These are phyloP conservation scores for Anastatus disparis DNA, from an alignment of 1,140 invertebrate species.

Conservation along the genomic window DNA sequence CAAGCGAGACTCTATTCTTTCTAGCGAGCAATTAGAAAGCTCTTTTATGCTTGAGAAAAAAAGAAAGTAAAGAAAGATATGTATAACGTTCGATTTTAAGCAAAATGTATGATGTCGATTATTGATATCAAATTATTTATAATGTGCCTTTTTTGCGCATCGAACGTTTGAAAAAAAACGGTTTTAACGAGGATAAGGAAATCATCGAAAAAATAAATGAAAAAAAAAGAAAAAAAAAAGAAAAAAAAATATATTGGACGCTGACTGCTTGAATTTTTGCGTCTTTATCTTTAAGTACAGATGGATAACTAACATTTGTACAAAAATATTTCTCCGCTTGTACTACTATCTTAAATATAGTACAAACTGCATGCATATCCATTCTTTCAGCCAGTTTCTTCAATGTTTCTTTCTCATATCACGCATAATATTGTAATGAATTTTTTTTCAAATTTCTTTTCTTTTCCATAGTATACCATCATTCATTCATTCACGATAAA, in stretches of 20 bases:
- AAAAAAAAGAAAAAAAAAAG: background rate
- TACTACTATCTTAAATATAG: no score
- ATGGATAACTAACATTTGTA: background rate
- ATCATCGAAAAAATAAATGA: background rate
- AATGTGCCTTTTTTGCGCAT: conserved; percentile 1
- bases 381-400: conserved; percentile 24
- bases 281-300: background rate
- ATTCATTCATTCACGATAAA: background rate
- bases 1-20: background rate
- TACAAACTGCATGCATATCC: background rate
- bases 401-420: background rate
- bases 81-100: background rate
- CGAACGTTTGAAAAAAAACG: background rate
- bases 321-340: background rate
- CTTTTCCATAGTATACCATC: background rate
- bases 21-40: background rate
- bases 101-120: background rate
- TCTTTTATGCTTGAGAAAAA: background rate
- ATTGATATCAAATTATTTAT: background rate
- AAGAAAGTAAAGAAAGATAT: background rate
- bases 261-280: conserved; percentile 5
- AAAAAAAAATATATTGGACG: background rate
- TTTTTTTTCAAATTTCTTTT: background rate
- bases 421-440: background rate
- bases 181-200: background rate